Percentiles rank a stretch among this genome's conserved stretches.
Conservation (phyloP, 1,140 invertebrate genomes). For the Trinorchestia longiramus region DNA sequence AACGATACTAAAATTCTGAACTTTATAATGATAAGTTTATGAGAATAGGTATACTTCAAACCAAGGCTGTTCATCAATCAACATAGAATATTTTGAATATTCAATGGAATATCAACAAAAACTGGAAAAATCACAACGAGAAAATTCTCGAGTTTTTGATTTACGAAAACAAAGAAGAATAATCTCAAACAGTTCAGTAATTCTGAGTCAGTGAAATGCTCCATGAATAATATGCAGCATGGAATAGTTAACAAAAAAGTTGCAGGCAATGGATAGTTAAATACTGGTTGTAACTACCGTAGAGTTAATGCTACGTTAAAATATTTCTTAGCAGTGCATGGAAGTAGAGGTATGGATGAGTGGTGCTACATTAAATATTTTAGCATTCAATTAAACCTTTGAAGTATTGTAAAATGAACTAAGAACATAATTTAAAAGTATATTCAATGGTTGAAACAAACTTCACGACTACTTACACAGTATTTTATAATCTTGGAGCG, state of each 20-base stretch:
- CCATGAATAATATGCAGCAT: background rate
- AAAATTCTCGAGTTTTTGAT: background rate
- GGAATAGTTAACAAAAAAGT: background rate
- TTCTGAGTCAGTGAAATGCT: background rate
- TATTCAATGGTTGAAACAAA: background rate
- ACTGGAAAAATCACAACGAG: too few relatives aligned
- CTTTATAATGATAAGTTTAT: too few relatives aligned
- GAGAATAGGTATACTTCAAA: too few relatives aligned
- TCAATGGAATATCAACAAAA: too few relatives aligned
- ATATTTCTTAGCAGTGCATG: background rate
- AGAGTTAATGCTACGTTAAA: background rate
- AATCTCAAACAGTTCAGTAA: background rate
- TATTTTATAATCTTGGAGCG: background rate
- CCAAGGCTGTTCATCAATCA: too few relatives aligned
- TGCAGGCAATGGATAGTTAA: background rate
- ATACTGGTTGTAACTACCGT: background rate
- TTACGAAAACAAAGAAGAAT: background rate
- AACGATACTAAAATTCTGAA: too few relatives aligned
- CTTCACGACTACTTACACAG: background rate
- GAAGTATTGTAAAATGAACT: background rate
- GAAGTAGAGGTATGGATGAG: background rate
- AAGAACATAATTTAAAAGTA: background rate
- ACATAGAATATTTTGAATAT: too few relatives aligned
- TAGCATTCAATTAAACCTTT: background rate
- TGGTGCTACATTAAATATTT: background rate